phyloP scores from a whole-genome alignment of 2,797 vertebrate species.

The Mustela erminea region DNA sequence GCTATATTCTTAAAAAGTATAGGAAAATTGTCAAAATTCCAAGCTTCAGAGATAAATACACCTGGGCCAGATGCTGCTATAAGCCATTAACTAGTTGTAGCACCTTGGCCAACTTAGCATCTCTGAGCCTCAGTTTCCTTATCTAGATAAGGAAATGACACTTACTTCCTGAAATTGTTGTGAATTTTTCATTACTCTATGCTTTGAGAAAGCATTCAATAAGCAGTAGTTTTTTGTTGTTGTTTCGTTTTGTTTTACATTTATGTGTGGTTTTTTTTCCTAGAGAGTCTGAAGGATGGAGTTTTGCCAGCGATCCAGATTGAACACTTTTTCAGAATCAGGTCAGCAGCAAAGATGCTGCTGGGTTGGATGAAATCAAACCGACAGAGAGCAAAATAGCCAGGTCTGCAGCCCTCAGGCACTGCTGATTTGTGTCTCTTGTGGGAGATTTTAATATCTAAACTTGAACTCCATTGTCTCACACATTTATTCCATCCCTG shows the following conservation, averaged over 20 bases:
- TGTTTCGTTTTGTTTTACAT: neutral
- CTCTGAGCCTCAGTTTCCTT: neutral
- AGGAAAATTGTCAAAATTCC: neutral
- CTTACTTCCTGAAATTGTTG: neutral
- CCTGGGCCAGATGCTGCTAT: neutral
- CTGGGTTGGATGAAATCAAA: neutral
- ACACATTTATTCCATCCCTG: neutral
- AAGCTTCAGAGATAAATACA: neutral
- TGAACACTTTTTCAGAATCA: constrained; percentile 26
- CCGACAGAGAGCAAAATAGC: neutral
- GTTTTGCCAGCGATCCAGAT: neutral
- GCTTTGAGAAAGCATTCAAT: neutral
- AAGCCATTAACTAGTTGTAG: neutral
- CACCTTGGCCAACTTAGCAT: neutral
- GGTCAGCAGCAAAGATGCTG: neutral
- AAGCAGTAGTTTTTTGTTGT: neutral
- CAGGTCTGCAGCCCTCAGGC: neutral
- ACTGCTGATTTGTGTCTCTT: neutral
- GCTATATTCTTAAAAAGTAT: neutral
- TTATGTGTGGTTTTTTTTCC: neutral
- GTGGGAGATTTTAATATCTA: neutral
- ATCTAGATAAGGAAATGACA: neutral
- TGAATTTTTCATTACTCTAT: neutral
- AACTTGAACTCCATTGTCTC: neutral
- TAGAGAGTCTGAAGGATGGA: constrained; percentile 20